Percentiles rank a stretch among this genome's conserved stretches.
phyloP scores from a whole-genome alignment of 2,888 invertebrate species.

The Theretra japonica region DNA sequence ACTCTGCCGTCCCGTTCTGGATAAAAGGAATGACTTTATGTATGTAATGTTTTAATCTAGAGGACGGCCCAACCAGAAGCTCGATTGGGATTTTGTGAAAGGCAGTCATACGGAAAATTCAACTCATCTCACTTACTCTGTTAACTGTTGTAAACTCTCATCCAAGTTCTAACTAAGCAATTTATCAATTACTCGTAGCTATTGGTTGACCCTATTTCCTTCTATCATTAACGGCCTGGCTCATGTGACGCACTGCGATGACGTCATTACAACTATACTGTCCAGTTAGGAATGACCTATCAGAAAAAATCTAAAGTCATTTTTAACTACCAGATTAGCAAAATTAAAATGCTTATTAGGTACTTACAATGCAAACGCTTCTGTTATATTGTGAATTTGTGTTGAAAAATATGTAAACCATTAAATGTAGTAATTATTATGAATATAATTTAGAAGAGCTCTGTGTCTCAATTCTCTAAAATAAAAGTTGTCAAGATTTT shows the following conservation, averaged over 20 bases:
- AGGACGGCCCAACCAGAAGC: neutral
- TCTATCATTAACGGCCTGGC: neutral
- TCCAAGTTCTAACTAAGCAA: neutral
- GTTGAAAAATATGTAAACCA: too few species aligned
- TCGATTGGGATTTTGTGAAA: neutral
- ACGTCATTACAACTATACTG: neutral
- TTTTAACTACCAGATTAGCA: too few species aligned
- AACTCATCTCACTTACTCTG: too few species aligned
- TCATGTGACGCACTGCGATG: neutral
- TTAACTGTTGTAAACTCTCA: neutral
- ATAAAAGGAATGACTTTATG: too few species aligned
- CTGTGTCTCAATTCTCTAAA: too few species aligned
- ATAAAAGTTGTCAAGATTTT: too few species aligned
- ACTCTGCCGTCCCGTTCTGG: too few species aligned
- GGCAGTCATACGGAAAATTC: neutral
- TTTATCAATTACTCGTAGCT: neutral
- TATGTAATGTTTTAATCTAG: neutral
- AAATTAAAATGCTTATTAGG: too few species aligned
- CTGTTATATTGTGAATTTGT: neutral
- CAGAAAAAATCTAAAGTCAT: neutral
- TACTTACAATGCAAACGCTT: too few species aligned
- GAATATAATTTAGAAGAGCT: too few species aligned
- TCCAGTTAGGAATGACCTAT: neutral
- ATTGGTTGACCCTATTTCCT: neutral
- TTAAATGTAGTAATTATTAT: too few species aligned